phyloP scores from a whole-genome alignment of 2,888 invertebrate species.

The Pammene aurita region DNA sequence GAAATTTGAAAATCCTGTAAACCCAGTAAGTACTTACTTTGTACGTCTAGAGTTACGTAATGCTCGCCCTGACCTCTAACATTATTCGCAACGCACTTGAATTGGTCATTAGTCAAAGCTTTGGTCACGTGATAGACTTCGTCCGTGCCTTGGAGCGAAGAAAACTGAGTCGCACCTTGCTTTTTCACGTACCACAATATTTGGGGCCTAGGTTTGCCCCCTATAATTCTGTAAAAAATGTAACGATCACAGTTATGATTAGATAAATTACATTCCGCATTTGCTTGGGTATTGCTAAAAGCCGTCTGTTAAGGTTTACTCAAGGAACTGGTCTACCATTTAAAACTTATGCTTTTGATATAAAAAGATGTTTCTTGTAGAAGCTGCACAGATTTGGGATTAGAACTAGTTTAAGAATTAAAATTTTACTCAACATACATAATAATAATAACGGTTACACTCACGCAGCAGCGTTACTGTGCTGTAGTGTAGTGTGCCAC shows the following conservation, averaged over 20 bases:
- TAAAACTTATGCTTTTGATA: no score
- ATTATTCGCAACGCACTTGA: slow-evolving; percentile 18
- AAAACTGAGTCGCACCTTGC: neutral
- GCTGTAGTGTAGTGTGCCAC: no score
- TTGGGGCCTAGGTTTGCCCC: slow-evolving; percentile 23
- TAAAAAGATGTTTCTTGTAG: no score
- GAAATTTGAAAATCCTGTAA: no score
- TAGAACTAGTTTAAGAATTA: no score
- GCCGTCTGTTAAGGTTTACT: no score
- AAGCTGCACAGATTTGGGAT: no score
- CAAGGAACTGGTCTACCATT: no score
- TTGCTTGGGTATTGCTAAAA: no score
- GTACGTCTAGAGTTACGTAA: neutral
- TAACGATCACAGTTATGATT: neutral
- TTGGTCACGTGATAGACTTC: slow-evolving; percentile 6
- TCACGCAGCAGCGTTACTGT: no score
- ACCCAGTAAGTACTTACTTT: slow-evolving; percentile 3
- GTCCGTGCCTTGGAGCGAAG: neutral
- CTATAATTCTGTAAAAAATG: slow-evolving; percentile 9
- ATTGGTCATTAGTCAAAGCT: slow-evolving; percentile 1
- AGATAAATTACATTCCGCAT: neutral
- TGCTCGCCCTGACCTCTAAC: neutral
- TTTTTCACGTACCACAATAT: slow-evolving; percentile 21
- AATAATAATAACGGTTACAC: no score
- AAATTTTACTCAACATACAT: no score